Evolutionary conservation across 2,113 vertebrate genomes (phyloP).

Genomic region (Chionomys nivalis): DNA sequence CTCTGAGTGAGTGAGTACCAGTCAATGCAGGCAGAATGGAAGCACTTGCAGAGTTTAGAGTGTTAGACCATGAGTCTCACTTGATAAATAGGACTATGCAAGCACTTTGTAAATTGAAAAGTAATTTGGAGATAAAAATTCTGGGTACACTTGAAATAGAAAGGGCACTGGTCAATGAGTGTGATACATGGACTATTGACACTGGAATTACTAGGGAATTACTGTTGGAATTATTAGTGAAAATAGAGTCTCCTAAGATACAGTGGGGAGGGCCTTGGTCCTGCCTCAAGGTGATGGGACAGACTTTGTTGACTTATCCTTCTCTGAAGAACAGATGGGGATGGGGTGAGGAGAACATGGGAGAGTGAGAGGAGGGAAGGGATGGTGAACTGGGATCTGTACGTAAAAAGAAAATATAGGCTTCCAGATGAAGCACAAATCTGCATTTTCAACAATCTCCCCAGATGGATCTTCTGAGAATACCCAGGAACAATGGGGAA

Average conservation of each 20-base stretch:
- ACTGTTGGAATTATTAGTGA: neutral
- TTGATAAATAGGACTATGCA: neutral
- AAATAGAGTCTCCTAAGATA: neutral
- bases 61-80: neutral
- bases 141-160: neutral
- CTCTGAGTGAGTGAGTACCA: neutral
- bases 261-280: no score
- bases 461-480: neutral
- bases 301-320: no score
- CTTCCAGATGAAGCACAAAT: neutral
- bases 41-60: neutral
- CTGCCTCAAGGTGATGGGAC: no score
- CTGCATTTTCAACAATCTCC: neutral
- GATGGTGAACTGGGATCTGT: no score
- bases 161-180: neutral
- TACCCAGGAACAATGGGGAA: neutral
- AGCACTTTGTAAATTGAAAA: neutral
- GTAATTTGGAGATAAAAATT: neutral
- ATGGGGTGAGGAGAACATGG: no score
- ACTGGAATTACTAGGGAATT: neutral
- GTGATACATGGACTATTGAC: neutral
- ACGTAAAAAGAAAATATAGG: neutral
- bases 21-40: neutral
- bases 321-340: no score
- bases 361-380: no score